Conservation (phyloP, 2,888 invertebrate species). For the Amblyjoppa proteus region DNA sequence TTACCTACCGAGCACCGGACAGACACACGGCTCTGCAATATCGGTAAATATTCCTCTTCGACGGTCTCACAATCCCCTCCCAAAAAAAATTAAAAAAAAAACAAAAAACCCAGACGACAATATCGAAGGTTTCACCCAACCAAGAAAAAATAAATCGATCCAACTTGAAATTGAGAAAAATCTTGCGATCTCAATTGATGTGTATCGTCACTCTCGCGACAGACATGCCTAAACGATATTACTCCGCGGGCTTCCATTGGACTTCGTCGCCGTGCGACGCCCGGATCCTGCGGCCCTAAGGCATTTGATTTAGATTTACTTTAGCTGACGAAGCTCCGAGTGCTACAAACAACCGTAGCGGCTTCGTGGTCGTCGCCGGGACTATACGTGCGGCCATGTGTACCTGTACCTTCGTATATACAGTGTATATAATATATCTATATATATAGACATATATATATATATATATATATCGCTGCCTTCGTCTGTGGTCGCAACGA, state of each 20-base stretch:
- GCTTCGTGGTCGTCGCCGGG: conserved; percentile 1
- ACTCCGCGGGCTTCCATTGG: not conserved
- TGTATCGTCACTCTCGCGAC: not conserved
- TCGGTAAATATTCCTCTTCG: not conserved
- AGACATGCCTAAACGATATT: not conserved
- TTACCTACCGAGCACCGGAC: not conserved
- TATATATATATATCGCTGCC: conserved; percentile 6
- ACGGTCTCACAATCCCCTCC: no score
- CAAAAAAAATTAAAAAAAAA: no score
- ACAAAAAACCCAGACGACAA: not conserved
- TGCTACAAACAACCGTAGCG: conserved; percentile 16
- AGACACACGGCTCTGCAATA: not conserved
- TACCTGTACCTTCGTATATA: conserved; percentile 11
- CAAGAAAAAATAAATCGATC: not conserved
- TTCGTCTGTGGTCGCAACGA: conserved; percentile 24
- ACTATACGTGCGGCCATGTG: not conserved
- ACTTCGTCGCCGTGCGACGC: not conserved
- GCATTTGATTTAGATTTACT: conserved; percentile 10
- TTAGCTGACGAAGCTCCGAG: conserved; percentile 22
- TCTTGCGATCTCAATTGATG: no score
- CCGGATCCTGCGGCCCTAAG: conserved; percentile 10
- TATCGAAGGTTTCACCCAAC: not conserved
- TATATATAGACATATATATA: not conserved
- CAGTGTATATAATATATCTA: not conserved
- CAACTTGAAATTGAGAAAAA: not conserved